Evolutionary conservation across 2,797 vertebrate genomes (phyloP).

Genomic region (Sebastes minor): DNA sequence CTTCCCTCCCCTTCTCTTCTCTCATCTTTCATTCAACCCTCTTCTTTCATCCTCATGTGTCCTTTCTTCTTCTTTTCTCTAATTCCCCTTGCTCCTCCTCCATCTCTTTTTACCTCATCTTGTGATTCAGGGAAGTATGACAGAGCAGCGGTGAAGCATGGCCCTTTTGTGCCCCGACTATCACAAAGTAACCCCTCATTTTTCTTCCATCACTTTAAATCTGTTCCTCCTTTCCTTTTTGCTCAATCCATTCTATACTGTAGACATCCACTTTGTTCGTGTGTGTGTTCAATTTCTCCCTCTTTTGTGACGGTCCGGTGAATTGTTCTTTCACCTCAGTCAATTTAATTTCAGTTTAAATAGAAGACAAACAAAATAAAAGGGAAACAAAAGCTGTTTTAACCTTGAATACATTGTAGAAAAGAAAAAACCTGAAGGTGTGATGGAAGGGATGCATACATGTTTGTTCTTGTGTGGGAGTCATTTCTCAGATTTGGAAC

Average conservation of each 20-base stretch:
- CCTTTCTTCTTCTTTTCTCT: not conserved
- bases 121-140: constrained; percentile 43
- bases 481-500: not conserved
- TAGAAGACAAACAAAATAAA: constrained; percentile 13
- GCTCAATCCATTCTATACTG: not conserved
- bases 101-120: constrained; percentile 7
- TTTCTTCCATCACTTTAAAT: not conserved
- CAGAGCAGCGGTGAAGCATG: constrained; percentile 45
- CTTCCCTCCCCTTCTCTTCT: not conserved
- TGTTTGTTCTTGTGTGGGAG: not conserved
- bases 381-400: not conserved
- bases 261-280: not conserved
- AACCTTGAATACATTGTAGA: not conserved
- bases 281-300: constrained; percentile 10
- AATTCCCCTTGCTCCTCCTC: not conserved
- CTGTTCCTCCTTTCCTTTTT: not conserved
- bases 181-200: constrained; percentile 41
- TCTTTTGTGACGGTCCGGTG: constrained; percentile 17
- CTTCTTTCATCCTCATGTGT: not conserved
- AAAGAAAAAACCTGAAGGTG: not conserved
- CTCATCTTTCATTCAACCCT: not conserved
- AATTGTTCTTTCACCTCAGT: constrained; percentile 29
- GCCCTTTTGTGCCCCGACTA: constrained; percentile 44
- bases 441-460: not conserved
- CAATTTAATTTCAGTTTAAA: constrained; percentile 33